phyloP scores from a whole-genome alignment of 2,888 invertebrate genomes.

The Isotomurus palustris region DNA sequence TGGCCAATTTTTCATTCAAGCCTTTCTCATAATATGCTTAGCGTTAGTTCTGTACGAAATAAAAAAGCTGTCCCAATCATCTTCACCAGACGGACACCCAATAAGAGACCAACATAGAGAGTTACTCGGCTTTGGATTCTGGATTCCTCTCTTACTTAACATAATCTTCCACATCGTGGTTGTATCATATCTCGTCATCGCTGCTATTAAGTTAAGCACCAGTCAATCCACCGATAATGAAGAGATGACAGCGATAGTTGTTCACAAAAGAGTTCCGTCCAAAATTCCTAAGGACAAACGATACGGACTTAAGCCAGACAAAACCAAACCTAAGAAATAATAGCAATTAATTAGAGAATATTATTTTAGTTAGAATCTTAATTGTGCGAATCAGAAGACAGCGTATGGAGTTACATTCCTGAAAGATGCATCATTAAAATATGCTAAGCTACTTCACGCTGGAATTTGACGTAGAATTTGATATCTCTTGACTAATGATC shows the following conservation, averaged over 20 bases:
- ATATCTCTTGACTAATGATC: too few relatives aligned
- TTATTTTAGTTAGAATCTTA: too few relatives aligned
- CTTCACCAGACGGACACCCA: background rate
- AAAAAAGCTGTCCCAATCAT: background rate
- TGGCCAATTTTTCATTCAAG: slow-evolving; percentile 4
- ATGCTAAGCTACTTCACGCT: too few relatives aligned
- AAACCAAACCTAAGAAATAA: too few relatives aligned
- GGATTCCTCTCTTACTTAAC: background rate
- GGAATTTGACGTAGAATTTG: too few relatives aligned
- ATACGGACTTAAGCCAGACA: background rate
- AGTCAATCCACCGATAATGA: slow-evolving; percentile 1
- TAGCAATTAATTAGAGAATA: too few relatives aligned
- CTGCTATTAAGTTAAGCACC: slow-evolving; percentile 1
- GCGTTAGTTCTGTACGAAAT: background rate
- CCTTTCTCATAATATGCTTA: background rate
- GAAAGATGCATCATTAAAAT: too few relatives aligned
- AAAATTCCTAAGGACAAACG: slow-evolving; percentile 4
- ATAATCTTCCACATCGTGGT: slow-evolving; percentile 10
- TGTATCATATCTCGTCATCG: background rate
- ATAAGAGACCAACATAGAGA: too few relatives aligned
- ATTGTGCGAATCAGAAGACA: too few relatives aligned
- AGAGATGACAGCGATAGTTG: slow-evolving; percentile 2
- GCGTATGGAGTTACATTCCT: too few relatives aligned
- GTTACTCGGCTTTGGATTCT: background rate
- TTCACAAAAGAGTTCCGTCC: slow-evolving; percentile 3